These are phyloP conservation scores for Hydractinia symbiolongicarpus DNA, from an alignment of 30 jellyfish, hydroid and myxozoan species.

Conservation along the genomic window DNA sequence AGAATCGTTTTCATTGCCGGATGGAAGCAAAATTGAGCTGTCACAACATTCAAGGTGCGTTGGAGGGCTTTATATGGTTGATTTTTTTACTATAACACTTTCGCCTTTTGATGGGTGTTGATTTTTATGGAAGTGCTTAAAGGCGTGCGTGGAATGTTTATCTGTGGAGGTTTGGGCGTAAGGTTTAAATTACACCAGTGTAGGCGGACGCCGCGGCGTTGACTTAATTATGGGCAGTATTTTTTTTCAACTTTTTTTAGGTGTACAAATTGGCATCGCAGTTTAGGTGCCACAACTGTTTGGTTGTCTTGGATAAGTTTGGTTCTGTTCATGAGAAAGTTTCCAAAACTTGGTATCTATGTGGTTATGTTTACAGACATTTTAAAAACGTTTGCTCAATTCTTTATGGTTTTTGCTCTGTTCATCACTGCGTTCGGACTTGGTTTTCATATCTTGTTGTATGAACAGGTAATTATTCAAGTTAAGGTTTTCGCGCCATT, in stretches of 20 bases:
- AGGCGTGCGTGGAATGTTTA: no score
- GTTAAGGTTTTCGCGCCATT: not conserved
- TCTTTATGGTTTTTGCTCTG: slow-evolving; percentile 72
- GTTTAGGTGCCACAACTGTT: slow-evolving; percentile 87
- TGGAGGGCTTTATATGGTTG: not conserved
- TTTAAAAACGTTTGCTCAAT: slow-evolving; percentile 89
- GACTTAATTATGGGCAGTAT: no score
- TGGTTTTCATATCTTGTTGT: slow-evolving; percentile 88
- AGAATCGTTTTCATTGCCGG: slow-evolving; percentile 30
- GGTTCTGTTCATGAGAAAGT: slow-evolving; percentile 92
- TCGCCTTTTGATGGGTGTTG: no score
- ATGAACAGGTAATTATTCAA: slow-evolving; percentile 47
- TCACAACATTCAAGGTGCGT: not conserved
- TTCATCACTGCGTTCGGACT: slow-evolving; percentile 94
- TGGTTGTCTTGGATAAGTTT: slow-evolving; percentile 97
- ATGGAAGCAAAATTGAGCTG: slow-evolving; percentile 6
- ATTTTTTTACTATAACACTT: not conserved
- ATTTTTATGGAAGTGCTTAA: no score
- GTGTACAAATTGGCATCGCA: slow-evolving; percentile 15
- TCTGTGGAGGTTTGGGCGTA: no score
- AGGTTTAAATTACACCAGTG: no score
- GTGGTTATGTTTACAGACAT: slow-evolving; percentile 97
- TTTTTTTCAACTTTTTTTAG: not conserved
- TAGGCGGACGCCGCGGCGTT: no score
- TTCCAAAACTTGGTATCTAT: slow-evolving; percentile 96